Evolutionary conservation across 1,140 invertebrate genomes (phyloP).

Genomic region (Lepidostoma basale): DNA sequence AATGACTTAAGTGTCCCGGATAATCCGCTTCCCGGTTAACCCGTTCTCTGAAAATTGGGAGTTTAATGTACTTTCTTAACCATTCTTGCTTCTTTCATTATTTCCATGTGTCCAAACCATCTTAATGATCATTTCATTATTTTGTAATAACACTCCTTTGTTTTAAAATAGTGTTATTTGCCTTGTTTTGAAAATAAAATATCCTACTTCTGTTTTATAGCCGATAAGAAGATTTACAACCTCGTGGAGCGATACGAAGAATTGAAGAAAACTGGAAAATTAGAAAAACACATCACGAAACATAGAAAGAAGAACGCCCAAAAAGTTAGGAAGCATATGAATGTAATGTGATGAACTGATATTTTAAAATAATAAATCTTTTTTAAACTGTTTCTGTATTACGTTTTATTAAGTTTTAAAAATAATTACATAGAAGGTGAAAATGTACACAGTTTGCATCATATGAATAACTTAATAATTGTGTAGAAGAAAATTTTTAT

Average conservation of each 20-base stretch:
- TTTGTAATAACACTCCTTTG: no score
- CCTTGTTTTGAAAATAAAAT: no score
- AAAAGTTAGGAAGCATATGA: slow-evolving; percentile 62
- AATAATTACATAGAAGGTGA: neutral
- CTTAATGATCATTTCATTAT: no score
- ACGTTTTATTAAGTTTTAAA: neutral
- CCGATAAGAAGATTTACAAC: slow-evolving; percentile 69
- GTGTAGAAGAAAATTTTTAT: neutral
- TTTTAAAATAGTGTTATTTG: no score
- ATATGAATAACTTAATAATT: neutral
- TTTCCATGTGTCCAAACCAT: no score
- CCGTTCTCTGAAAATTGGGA: no score
- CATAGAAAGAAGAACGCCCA: slow-evolving; percentile 69
- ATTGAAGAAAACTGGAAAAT: slow-evolving; percentile 71
- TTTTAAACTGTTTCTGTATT: neutral
- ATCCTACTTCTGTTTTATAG: no score
- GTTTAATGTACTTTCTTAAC: no score
- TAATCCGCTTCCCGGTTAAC: no score
- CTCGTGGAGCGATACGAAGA: slow-evolving; percentile 76
- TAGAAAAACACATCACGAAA: slow-evolving; percentile 77
- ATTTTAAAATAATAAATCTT: slow-evolving; percentile 6
- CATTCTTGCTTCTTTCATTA: no score
- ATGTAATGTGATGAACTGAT: slow-evolving; percentile 43
- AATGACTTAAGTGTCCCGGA: no score
- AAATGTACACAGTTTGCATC: neutral